phyloP scores from a whole-genome alignment of 2,888 invertebrate genomes.

The Lepidocyrtinus sp. region DNA sequence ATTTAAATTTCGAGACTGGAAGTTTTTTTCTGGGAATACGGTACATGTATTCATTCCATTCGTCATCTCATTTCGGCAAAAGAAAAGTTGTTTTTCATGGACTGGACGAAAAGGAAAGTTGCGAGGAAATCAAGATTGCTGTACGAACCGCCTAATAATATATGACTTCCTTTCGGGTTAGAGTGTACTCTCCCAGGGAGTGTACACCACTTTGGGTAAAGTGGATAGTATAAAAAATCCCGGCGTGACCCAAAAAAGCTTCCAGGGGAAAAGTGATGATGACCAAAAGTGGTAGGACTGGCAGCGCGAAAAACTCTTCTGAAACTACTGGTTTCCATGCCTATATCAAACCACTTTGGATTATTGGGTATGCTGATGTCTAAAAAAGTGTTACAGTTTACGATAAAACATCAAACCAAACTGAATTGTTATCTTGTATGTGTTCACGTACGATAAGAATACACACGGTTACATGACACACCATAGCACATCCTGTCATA shows the following conservation, averaged over 20 bases:
- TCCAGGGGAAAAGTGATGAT: slow-evolving; percentile 13
- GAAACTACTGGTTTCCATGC: background rate
- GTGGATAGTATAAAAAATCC: slow-evolving; percentile 40
- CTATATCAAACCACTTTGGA: slow-evolving; percentile 26
- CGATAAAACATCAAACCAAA: background rate
- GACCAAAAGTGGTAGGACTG: background rate
- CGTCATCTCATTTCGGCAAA: no score
- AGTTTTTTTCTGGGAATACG: no score
- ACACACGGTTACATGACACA: slow-evolving; percentile 18
- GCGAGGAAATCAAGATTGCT: slow-evolving; percentile 38
- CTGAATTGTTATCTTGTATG: slow-evolving; percentile 4
- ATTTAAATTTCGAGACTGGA: no score
- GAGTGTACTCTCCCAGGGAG: slow-evolving; percentile 38
- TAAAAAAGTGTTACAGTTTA: slow-evolving; percentile 6
- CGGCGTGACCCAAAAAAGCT: slow-evolving; percentile 36
- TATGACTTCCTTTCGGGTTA: slow-evolving; percentile 50
- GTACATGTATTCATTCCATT: no score
- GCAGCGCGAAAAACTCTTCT: background rate
- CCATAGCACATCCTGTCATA: slow-evolving; percentile 12
- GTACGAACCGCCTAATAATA: slow-evolving; percentile 46
- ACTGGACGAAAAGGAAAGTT: no score
- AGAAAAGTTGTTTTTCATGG: no score
- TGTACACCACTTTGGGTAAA: slow-evolving; percentile 39
- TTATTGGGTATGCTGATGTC: slow-evolving; percentile 25
- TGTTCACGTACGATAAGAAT: no score